phyloP scores from a whole-genome alignment of 2,888 invertebrate genomes.

The Prosopocoilus inquinatus region DNA sequence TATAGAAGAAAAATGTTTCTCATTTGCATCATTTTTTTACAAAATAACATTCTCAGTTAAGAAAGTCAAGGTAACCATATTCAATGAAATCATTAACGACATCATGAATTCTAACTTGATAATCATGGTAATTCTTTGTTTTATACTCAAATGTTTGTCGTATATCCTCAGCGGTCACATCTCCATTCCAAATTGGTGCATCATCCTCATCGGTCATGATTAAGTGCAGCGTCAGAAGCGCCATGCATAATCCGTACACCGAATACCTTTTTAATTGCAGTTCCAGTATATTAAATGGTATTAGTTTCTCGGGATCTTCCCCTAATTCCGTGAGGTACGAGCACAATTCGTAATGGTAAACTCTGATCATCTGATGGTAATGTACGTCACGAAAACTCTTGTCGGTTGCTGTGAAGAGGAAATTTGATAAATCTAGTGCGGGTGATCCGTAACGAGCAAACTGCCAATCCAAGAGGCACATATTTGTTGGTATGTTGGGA shows the following conservation, averaged over 20 bases:
- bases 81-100: slow-evolving; percentile 23
- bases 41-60: slow-evolving; percentile 8
- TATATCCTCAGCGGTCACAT: slow-evolving; percentile 11
- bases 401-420: slow-evolving; percentile 39
- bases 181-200: slow-evolving; percentile 25
- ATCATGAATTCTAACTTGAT: slow-evolving; percentile 25
- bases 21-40: background rate
- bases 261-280: slow-evolving; percentile 36
- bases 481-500: slow-evolving; percentile 28
- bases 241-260: slow-evolving; percentile 33
- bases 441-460: slow-evolving; percentile 32
- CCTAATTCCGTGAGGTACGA: slow-evolving; percentile 30
- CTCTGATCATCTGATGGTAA: slow-evolving; percentile 34
- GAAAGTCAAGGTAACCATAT: slow-evolving; percentile 23
- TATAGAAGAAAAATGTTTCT: background rate
- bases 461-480: slow-evolving; percentile 38
- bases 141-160: slow-evolving; percentile 20
- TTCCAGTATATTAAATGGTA: slow-evolving; percentile 34
- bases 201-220: slow-evolving; percentile 31
- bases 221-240: slow-evolving; percentile 31
- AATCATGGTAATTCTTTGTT: slow-evolving; percentile 23
- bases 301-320: slow-evolving; percentile 32
- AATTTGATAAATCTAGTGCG: slow-evolving; percentile 38
- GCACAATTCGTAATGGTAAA: slow-evolving; percentile 37
- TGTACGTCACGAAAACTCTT: slow-evolving; percentile 34